Evolutionary conservation across 2,113 vertebrate species (phyloP).

Genomic region (Thamnaconus septentrionalis): DNA sequence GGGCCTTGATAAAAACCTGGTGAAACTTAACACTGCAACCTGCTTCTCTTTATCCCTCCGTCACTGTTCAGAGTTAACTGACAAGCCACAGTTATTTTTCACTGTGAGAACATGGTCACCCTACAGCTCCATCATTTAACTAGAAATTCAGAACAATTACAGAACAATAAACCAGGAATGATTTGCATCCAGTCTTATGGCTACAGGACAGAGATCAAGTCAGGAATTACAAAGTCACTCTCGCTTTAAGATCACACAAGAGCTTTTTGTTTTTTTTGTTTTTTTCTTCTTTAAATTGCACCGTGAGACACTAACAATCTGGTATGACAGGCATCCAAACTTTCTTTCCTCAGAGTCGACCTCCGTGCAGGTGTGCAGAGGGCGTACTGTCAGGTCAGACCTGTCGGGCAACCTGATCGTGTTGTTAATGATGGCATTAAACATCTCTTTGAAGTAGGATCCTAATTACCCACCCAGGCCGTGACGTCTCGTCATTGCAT

Average conservation of each 20-base stretch:
- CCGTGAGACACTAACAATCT: neutral
- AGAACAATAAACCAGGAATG: neutral
- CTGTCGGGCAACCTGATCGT: slow-evolving; percentile 25
- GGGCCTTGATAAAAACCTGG: too few relatives aligned
- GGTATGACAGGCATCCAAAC: neutral
- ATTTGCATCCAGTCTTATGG: neutral
- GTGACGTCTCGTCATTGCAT: slow-evolving; percentile 27
- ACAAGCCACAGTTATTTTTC: too few relatives aligned
- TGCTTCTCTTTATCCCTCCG: too few relatives aligned
- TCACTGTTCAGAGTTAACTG: too few relatives aligned
- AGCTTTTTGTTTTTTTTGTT: neutral
- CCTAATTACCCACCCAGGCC: slow-evolving; percentile 19
- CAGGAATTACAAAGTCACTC: neutral
- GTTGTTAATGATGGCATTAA: slow-evolving; percentile 19
- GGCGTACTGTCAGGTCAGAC: slow-evolving; percentile 14
- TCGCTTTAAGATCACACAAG: slow-evolving; percentile 1
- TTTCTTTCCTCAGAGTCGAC: neutral
- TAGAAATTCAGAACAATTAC: neutral
- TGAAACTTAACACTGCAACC: too few relatives aligned
- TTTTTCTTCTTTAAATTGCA: neutral
- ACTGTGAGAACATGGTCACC: too few relatives aligned
- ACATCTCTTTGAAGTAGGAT: slow-evolving; percentile 39
- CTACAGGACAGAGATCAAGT: neutral
- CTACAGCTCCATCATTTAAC: too few relatives aligned
- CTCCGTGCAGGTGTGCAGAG: neutral